Evolutionary conservation across 1,140 invertebrate genomes (phyloP), one percentile per base, ranked within the genome.

Genomic region (Stenopsyche tienmushanensis): DNA sequence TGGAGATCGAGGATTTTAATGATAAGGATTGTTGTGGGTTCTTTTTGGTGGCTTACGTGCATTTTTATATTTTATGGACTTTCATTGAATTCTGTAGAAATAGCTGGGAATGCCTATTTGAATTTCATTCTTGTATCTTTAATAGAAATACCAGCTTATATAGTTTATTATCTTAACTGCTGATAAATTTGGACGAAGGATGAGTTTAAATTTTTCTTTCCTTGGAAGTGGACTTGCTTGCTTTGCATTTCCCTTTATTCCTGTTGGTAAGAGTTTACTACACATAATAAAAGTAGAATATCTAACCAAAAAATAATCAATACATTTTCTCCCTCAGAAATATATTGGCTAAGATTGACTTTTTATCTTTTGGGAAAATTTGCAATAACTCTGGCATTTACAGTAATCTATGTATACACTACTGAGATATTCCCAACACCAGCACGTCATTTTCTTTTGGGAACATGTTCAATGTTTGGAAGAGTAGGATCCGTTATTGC

Each of bases 31-130:
- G 72, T 84, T 5, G 82, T 84, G 17, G 86, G 87, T 65, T 84
- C 81, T 47, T 84, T 88, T 75, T 90, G 83, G 76, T 91, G 86
- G 88, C 76, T 86, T 1, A 83, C 86, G 1, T 83, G 84, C 66
- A 82, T 86, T 0, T 87, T 92, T 71, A 84, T 92, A 3, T 94
- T 91, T 75, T 93, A 92, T 74, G 92, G 91, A 0, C 75, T 94
- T 5, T 90, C 90, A 7, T 82, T 93, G 44, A 92, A 91, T 74
- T 87, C 90, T 0, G 89, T 90, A 8, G 81, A 88, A 26, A 78
- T 94, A 20, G 84, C 85, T 10, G 90, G 89, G 2, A 83, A 91
- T 72, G 85, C 83, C 70, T 89, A 90, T 75, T 74, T 83, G 13
- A 88, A 89, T 75, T 90, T 91, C 71, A 85, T 88, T 1, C 80